These are phyloP conservation scores for Pseudoips prasinana DNA, from an alignment of 2,888 invertebrate species.

Conservation along the genomic window DNA sequence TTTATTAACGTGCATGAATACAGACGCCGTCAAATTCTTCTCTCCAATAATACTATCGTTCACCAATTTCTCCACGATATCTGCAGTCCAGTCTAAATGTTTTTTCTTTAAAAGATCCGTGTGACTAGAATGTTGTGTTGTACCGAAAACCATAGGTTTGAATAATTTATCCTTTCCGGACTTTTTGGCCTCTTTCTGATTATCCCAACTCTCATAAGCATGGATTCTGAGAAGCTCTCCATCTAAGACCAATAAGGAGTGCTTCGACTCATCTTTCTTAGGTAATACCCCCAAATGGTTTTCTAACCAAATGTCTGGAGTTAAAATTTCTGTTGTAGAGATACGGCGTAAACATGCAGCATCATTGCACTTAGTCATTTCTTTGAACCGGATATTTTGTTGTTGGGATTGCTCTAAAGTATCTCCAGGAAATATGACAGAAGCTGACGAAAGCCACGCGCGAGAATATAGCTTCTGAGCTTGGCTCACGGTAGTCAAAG, in stretches of 20 bases:
- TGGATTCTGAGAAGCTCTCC: slow-evolving; percentile 86
- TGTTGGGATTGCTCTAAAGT: slow-evolving; percentile 83
- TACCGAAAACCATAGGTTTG: slow-evolving; percentile 85
- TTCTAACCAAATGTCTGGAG: slow-evolving; percentile 87
- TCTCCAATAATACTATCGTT: slow-evolving; percentile 84
- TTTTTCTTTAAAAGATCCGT: slow-evolving; percentile 82
- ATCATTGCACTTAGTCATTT: slow-evolving; percentile 78
- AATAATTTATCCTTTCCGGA: slow-evolving; percentile 68
- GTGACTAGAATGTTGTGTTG: slow-evolving; percentile 88
- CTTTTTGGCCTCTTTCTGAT: slow-evolving; percentile 59
- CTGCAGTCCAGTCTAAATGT: slow-evolving; percentile 85
- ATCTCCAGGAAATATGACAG: slow-evolving; percentile 87
- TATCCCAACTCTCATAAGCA: slow-evolving; percentile 84
- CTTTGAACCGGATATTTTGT: slow-evolving; percentile 83
- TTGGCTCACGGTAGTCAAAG: slow-evolving; percentile 83
- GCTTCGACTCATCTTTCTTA: slow-evolving; percentile 83
- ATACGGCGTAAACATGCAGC: slow-evolving; percentile 81
- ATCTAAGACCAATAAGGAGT: slow-evolving; percentile 90
- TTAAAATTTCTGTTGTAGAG: slow-evolving; percentile 82
- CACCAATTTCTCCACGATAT: slow-evolving; percentile 84
- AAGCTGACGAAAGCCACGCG: slow-evolving; percentile 91
- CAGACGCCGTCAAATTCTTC: slow-evolving; percentile 83
- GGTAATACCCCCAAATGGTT: slow-evolving; percentile 83
- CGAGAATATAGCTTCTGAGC: slow-evolving; percentile 86
- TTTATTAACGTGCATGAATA: slow-evolving; percentile 85